Evolutionary conservation across 2,888 invertebrate species (phyloP).

Genomic region (Acheta domesticus): DNA sequence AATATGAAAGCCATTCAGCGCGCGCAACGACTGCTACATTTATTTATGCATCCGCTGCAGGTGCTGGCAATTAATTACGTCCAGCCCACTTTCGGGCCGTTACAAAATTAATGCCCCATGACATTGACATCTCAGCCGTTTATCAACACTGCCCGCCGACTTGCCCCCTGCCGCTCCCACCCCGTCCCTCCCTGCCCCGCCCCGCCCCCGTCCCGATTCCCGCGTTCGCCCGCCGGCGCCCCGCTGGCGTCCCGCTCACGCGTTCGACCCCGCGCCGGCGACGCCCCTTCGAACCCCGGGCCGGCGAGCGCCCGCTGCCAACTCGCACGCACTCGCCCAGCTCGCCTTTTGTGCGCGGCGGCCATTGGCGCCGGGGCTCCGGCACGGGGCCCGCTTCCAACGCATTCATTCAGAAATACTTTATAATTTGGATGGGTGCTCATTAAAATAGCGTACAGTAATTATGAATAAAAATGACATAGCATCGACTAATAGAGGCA

Average conservation of each 20-base stretch:
- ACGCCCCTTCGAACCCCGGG: too few relatives aligned
- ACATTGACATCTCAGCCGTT: constrained; percentile 6
- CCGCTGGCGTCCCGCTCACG: too few relatives aligned
- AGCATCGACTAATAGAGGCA: too few relatives aligned
- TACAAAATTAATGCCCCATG: constrained; percentile 8
- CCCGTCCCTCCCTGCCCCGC: background rate
- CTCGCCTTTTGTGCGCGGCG: too few relatives aligned
- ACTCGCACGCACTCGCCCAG: too few relatives aligned
- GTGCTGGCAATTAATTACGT: constrained; percentile 9
- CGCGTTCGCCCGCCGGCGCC: too few relatives aligned
- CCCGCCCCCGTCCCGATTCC: too few relatives aligned
- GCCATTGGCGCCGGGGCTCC: background rate
- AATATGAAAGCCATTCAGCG: background rate
- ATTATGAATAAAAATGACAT: too few relatives aligned
- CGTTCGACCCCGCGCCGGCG: too few relatives aligned
- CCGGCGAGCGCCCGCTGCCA: too few relatives aligned
- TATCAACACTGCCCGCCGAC: constrained; percentile 3
- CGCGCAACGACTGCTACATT: background rate
- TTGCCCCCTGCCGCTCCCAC: background rate
- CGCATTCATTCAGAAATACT: background rate
- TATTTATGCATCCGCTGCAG: constrained; percentile 6
- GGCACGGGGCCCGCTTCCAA: background rate
- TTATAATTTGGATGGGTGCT: too few relatives aligned
- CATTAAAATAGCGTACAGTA: too few relatives aligned
- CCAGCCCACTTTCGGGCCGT: background rate